Conservation (phyloP, 2,888 invertebrate species). For the Adelphocoris suturalis region DNA sequence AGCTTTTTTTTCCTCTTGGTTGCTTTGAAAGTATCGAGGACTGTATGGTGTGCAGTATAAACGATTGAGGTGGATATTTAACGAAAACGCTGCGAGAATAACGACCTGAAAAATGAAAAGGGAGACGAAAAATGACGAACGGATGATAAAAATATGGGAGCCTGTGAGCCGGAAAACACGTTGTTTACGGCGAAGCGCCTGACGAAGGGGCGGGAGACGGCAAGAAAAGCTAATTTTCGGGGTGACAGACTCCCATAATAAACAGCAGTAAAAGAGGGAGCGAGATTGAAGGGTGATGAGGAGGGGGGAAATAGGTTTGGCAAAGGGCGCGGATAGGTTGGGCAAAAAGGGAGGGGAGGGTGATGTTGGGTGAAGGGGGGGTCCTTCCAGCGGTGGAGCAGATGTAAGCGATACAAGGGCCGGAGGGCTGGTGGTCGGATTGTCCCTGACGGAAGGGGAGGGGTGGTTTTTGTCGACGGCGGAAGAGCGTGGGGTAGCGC, state of each 20-base stretch:
- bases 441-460: background rate
- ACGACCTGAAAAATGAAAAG: no score
- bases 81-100: no score
- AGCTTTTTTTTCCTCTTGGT: background rate
- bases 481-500: no score
- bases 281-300: background rate
- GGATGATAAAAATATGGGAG: background rate
- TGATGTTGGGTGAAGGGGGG: background rate
- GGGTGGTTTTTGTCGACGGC: background rate
- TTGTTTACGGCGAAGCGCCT: background rate
- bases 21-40: no score
- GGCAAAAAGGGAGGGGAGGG: no score
- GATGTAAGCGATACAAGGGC: constrained; percentile 66
- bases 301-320: background rate
- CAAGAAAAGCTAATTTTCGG: constrained; percentile 63
- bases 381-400: constrained; percentile 15
- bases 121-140: background rate
- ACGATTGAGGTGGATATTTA: no score
- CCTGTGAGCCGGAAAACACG: constrained; percentile 8
- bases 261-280: constrained; percentile 28
- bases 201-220: background rate
- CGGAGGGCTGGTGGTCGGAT: background rate
- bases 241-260: constrained; percentile 56
- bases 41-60: no score
- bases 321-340: no score